A percentile compares a stretch with the other conserved stretches of the same genome.
These are phyloP conservation scores for Orchesella flavescens DNA, from an alignment of 2,888 invertebrate genomes.

Conservation along the genomic window DNA sequence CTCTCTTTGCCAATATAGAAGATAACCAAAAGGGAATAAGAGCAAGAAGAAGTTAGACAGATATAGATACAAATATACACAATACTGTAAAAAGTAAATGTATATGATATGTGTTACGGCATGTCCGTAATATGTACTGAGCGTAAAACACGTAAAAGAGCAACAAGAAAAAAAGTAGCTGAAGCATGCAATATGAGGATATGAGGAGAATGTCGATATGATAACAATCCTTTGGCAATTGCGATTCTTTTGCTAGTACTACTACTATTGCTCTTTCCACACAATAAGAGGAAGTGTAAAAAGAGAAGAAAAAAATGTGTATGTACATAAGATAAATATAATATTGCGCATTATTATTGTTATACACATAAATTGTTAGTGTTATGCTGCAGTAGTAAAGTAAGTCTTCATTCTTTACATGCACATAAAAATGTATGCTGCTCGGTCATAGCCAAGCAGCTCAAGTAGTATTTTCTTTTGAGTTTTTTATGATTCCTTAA, in stretches of 20 bases:
- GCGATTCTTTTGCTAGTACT: too few species aligned
- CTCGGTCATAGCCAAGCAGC: too few species aligned
- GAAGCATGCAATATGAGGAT: not conserved
- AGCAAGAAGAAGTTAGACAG: too few species aligned
- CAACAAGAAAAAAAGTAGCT: slow-evolving; percentile 1
- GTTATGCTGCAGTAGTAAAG: not conserved
- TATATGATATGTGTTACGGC: too few species aligned
- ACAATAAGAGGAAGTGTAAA: slow-evolving; percentile 27
- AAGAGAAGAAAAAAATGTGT: not conserved
- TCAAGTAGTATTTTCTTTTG: not conserved
- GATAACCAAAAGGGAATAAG: too few species aligned
- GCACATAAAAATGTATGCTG: too few species aligned
- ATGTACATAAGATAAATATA: not conserved
- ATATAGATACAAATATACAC: too few species aligned
- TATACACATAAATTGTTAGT: not conserved
- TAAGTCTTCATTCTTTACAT: too few species aligned
- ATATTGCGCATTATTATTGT: slow-evolving; percentile 1
- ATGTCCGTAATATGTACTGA: too few species aligned
- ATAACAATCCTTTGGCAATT: slow-evolving; percentile 28
- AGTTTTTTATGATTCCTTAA: slow-evolving; percentile 16
- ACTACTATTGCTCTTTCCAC: slow-evolving; percentile 3
- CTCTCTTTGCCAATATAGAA: too few species aligned
- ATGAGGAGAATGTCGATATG: slow-evolving; percentile 9
- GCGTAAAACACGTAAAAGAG: not conserved
- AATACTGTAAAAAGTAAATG: too few species aligned